Evolutionary conservation across 2,797 vertebrate species (phyloP).

Genomic region (Yasuhikotakia modesta): DNA sequence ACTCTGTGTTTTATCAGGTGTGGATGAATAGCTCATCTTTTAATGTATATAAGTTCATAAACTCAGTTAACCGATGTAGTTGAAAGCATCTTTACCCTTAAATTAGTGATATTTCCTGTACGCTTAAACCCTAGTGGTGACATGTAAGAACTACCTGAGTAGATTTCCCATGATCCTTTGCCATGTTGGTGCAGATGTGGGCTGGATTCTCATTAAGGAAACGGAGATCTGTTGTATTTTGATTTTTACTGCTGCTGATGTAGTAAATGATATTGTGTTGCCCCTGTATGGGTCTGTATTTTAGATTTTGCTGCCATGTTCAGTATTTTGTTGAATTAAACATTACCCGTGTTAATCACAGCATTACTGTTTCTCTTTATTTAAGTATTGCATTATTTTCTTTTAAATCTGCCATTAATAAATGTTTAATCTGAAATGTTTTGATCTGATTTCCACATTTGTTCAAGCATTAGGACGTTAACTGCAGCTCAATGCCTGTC

Average conservation of each 20-base stretch:
- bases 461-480: neutral
- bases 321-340: conserved; percentile 58
- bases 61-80: conserved; percentile 35
- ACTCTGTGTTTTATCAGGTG: conserved; percentile 47
- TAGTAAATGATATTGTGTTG: conserved; percentile 45
- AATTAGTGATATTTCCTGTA: conserved; percentile 8
- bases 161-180: conserved; percentile 38
- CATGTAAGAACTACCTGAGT: conserved; percentile 9
- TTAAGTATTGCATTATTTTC: no score
- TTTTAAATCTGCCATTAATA: no score
- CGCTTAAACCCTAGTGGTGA: conserved; percentile 11
- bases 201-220: conserved; percentile 18
- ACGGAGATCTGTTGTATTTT: neutral
- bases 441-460: neutral
- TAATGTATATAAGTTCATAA: conserved; percentile 22
- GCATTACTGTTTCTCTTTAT: neutral
- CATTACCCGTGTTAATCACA: conserved; percentile 31
- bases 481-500: no score
- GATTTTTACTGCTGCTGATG: conserved; percentile 49
- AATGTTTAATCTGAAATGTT: neutral
- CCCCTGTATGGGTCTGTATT: conserved; percentile 34
- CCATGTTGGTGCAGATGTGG: neutral
- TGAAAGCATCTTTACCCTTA: conserved; percentile 27
- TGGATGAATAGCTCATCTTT: conserved; percentile 21
- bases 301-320: conserved; percentile 41